Evolutionary conservation across 2,797 vertebrate species (phyloP), one percentile per base, ranked within the genome.

Genomic region (Cheirogaleus major): DNA sequence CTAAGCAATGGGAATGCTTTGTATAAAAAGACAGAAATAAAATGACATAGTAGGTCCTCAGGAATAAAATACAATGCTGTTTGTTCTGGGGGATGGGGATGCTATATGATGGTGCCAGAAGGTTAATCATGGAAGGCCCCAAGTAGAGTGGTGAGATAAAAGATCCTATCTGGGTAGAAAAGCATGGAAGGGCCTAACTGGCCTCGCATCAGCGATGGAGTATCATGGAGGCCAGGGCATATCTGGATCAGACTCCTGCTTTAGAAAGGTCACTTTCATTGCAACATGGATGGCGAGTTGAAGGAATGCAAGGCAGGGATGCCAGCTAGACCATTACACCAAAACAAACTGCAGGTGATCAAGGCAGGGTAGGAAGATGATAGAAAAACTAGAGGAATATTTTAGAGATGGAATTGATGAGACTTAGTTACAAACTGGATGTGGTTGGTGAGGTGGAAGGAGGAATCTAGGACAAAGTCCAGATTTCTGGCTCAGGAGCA

Each of bases 401-500:
- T 86, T 87, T 79, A 89, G 59, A 94, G 32, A 35, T 43, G 38
- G 30, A 83, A 75, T 82, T 32, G 48, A 1, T 89, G 32, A 69
- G 43, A 91, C 38, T 78, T 67, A 50, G 7, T 59, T 6, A 41
- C 23, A 87, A 81, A 55, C 2, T 80, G 45, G 12, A 65, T 75
- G 1, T 48, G 18, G 38, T 32, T 50, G 23, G 75, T 94, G 30
- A 82, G 0, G 5, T 89, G 61, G 35, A 85, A 82, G 14, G 18
- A 65, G 20, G 1, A 70, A 41, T 80, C 45, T 83, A 55, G 9
- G 14, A 79, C 20, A 10, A 85, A 86, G 59, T 17, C 30, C 57
- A 95, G 17, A 61, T 82, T 80, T 89, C 75, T 94, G 52, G 25
- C 82, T 93, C 91, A 69, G 25, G 12, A 89, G 5, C n/a, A 72